Percentiles rank a stretch among this genome's conserved stretches.
Evolutionary conservation across 30 jellyfish, hydroid and myxozoan species (phyloP).

Genomic region (Catostylus mosaicus): DNA sequence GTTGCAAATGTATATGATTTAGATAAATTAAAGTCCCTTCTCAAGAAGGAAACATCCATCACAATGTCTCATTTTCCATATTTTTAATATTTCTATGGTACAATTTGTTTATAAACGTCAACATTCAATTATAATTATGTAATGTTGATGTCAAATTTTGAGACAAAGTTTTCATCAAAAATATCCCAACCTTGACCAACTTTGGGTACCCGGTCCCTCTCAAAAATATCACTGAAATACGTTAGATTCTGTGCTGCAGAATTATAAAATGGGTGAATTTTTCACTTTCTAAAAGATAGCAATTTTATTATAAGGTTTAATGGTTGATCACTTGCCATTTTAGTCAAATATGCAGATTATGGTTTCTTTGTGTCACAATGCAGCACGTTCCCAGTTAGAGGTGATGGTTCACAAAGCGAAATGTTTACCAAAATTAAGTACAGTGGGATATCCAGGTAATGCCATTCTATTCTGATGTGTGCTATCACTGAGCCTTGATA

Average conservation of each 20-base stretch:
- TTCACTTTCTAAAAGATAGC: background rate
- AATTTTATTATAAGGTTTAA: background rate
- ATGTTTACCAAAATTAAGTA: constrained; percentile 62
- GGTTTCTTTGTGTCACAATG: constrained; percentile 88
- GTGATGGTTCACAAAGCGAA: constrained; percentile 87
- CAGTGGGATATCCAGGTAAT: constrained; percentile 76
- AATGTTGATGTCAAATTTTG: background rate
- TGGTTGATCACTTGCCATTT: background rate
- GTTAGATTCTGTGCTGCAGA: background rate
- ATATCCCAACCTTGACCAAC: too few species aligned
- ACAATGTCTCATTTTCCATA: background rate
- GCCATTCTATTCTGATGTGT: background rate
- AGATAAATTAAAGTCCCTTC: background rate
- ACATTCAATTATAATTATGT: too few species aligned
- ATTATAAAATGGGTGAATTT: background rate
- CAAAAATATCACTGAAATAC: background rate
- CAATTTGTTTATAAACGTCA: too few species aligned
- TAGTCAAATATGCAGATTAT: constrained; percentile 57
- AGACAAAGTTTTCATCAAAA: background rate
- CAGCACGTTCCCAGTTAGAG: constrained; percentile 78
- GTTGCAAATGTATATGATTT: background rate
- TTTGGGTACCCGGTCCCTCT: too few species aligned
- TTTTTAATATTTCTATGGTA: background rate
- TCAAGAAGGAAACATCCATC: background rate
- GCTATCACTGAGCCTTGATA: too few species aligned